These are phyloP conservation scores for Torymus tubicola DNA, from an alignment of 2,888 invertebrate genomes.

Conservation along the genomic window DNA sequence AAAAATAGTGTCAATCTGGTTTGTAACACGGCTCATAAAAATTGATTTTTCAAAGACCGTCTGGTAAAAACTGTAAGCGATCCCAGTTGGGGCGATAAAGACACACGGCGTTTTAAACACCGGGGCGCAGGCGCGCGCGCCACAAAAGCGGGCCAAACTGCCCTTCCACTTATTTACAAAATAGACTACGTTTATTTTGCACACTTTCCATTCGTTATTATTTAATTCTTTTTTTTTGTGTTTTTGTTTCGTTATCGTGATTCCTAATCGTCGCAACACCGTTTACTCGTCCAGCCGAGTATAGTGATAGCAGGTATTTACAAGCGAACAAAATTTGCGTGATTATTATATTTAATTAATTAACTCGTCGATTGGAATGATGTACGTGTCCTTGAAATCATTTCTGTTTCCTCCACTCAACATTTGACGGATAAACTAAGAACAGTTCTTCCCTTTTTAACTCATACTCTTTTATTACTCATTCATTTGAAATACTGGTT, in stretches of 20 bases:
- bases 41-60: conserved; percentile 49
- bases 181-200: conserved; percentile 41
- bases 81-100: not conserved
- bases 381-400: conserved; percentile 35
- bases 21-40: conserved; percentile 24
- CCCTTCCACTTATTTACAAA: conserved; percentile 51
- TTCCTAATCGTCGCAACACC: conserved; percentile 19
- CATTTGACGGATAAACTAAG: conserved; percentile 29
- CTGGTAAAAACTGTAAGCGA: conserved; percentile 31
- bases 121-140: no score
- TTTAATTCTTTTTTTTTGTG: no score
- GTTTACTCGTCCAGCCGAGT: conserved; percentile 45
- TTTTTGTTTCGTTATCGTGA: conserved; percentile 1
- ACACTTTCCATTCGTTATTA: not conserved
- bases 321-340: conserved; percentile 51
- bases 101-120: conserved; percentile 4
- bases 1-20: conserved; percentile 19
- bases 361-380: conserved; percentile 50
- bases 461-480: not conserved
- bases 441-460: not conserved
- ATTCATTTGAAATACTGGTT: conserved; percentile 48
- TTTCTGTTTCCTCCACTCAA: conserved; percentile 4
- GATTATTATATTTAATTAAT: conserved; percentile 21
- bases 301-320: conserved; percentile 46
- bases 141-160: not conserved